Evolutionary conservation across 2,888 invertebrate species (phyloP).

Genomic region (Chrysodeixis includens): DNA sequence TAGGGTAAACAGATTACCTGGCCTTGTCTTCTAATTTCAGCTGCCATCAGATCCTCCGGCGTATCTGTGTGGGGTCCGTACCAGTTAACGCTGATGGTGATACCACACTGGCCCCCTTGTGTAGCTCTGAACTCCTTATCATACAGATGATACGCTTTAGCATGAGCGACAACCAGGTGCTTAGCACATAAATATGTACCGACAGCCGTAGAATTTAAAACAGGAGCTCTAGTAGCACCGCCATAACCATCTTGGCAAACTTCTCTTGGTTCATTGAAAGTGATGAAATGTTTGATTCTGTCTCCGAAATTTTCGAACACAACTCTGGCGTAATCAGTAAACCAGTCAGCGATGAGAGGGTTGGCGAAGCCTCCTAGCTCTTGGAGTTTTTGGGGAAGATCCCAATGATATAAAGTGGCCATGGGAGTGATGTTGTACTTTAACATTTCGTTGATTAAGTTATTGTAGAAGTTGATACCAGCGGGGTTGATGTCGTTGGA

Average conservation of each 20-base stretch:
- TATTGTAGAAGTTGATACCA: constrained; percentile 91
- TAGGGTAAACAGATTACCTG: constrained; percentile 39
- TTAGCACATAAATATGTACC: constrained; percentile 85
- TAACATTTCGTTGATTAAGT: constrained; percentile 89
- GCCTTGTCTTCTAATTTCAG: constrained; percentile 69
- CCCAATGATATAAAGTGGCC: constrained; percentile 88
- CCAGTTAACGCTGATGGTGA: constrained; percentile 63
- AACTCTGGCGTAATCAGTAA: constrained; percentile 83
- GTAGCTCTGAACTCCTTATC: constrained; percentile 68
- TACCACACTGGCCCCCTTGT: constrained; percentile 62
- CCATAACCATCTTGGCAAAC: constrained; percentile 82
- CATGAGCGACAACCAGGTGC: constrained; percentile 87
- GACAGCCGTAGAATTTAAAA: constrained; percentile 74
- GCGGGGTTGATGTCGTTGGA: constrained; percentile 85
- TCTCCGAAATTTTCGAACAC: constrained; percentile 81
- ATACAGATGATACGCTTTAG: constrained; percentile 77
- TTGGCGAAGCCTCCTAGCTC: constrained; percentile 68
- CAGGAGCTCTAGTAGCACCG: constrained; percentile 64
- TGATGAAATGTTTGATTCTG: constrained; percentile 69
- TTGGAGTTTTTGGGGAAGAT: constrained; percentile 76
- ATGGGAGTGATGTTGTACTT: constrained; percentile 90
- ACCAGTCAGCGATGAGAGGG: constrained; percentile 79
- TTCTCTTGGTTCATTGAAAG: constrained; percentile 84
- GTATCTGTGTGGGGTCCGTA: constrained; percentile 68
- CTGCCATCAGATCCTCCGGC: constrained; percentile 75